These are phyloP conservation scores for Sebastes schlegelii DNA, from an alignment of 2,113 vertebrate genomes.

Conservation along the genomic window DNA sequence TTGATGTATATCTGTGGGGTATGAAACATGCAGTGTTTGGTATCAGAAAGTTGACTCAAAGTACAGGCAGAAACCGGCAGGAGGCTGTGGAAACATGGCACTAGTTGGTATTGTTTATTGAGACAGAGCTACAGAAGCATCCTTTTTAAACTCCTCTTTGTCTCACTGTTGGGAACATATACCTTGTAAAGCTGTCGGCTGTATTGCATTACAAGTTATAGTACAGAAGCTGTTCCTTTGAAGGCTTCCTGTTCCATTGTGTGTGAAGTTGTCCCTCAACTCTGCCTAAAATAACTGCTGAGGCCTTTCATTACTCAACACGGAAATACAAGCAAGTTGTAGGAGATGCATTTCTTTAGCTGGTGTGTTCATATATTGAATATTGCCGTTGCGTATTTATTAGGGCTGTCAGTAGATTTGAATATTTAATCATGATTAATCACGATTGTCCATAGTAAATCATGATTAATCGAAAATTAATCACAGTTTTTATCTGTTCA, in stretches of 20 bases:
- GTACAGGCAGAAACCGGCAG: background rate
- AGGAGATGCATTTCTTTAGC: background rate
- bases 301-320: slow-evolving; percentile 12
- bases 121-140: slow-evolving; percentile 2
- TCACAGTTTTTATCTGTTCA: too few relatives aligned
- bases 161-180: slow-evolving; percentile 9
- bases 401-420: too few relatives aligned
- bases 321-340: background rate
- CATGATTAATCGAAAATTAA: too few relatives aligned
- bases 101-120: background rate
- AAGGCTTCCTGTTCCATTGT: slow-evolving; percentile 7
- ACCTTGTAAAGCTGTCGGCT: background rate
- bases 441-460: too few relatives aligned
- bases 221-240: slow-evolving; percentile 9
- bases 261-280: slow-evolving; percentile 7
- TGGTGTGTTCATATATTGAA: background rate
- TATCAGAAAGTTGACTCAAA: background rate
- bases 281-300: slow-evolving; percentile 13
- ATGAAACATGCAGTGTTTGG: background rate
- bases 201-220: background rate
- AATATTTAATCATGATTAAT: too few relatives aligned
- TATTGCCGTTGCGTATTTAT: too few relatives aligned
- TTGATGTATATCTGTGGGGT: background rate
- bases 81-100: background rate
- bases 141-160: slow-evolving; percentile 3